These are phyloP conservation scores for Crax fasciolata DNA, from an alignment of 2,797 vertebrate species.

Conservation along the genomic window DNA sequence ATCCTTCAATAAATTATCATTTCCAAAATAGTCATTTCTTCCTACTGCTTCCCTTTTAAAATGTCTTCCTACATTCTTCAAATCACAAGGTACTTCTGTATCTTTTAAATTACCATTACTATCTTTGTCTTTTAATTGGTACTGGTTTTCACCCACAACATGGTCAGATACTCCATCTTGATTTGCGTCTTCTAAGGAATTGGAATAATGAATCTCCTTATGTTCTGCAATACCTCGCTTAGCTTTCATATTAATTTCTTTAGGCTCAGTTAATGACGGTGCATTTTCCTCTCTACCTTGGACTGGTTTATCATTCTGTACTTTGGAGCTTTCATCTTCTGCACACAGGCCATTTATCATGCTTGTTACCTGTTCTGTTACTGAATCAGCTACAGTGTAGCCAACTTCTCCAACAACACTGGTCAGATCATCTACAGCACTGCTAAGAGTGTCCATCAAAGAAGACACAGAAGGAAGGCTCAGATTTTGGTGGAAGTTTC, in stretches of 20 bases:
- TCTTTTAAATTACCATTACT: neutral
- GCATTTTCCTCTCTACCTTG: conserved; percentile 3
- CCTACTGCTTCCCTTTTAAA: conserved; percentile 23
- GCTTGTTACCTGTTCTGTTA: conserved; percentile 92
- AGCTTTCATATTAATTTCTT: neutral
- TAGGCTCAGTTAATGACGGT: neutral
- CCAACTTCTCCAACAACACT: conserved; percentile 89
- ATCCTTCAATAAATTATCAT: conserved; percentile 26
- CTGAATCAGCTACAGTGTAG: conserved; percentile 91
- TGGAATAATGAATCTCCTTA: neutral
- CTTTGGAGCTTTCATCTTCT: conserved; percentile 75
- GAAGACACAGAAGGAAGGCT: conserved; percentile 90
- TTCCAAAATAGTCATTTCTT: conserved; percentile 47
- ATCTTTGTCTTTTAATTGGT: neutral
- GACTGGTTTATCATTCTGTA: neutral
- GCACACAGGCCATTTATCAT: conserved; percentile 87
- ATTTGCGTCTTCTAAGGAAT: neutral
- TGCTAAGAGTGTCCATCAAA: conserved; percentile 90
- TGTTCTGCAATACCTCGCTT: conserved; percentile 20
- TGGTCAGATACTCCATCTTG: neutral
- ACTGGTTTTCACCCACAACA: neutral
- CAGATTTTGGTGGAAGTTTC: conserved; percentile 91
- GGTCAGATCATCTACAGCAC: conserved; percentile 90
- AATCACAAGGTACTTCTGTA: conserved; percentile 12
- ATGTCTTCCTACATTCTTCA: conserved; percentile 43